These are phyloP conservation scores for Siniperca obscura DNA, from an alignment of 2,797 vertebrate genomes.

Conservation along the genomic window DNA sequence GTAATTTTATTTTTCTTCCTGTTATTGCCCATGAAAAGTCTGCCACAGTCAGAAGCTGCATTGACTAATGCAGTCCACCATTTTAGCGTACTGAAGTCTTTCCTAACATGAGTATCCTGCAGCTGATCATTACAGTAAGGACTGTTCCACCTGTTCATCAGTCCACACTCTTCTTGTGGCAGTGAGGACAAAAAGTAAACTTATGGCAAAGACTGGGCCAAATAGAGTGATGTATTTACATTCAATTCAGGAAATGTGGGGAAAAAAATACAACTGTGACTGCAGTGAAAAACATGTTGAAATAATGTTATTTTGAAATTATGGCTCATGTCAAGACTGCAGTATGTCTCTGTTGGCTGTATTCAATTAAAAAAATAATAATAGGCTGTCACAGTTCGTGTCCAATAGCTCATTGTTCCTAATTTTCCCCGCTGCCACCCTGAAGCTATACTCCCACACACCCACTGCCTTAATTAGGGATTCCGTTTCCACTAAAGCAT, in stretches of 20 bases:
- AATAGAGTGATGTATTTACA: not conserved
- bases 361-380: slow-evolving; percentile 66
- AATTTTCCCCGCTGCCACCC: slow-evolving; percentile 28
- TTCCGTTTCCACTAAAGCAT: slow-evolving; percentile 29
- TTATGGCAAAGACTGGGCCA: not conserved
- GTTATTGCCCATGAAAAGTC: not conserved
- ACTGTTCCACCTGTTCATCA: not conserved
- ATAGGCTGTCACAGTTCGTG: slow-evolving; percentile 47
- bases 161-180: not conserved
- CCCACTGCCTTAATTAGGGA: slow-evolving; percentile 22
- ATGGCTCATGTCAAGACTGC: slow-evolving; percentile 25
- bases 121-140: not conserved
- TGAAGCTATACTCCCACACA: slow-evolving; percentile 26
- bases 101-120: not conserved
- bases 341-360: slow-evolving; percentile 48
- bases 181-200: slow-evolving; percentile 2
- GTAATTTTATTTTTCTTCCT: not conserved
- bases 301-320: slow-evolving; percentile 52
- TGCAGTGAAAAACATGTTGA: not conserved
- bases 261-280: slow-evolving; percentile 12
- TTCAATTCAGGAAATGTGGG: not conserved
- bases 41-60: not conserved
- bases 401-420: slow-evolving; percentile 54
- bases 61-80: not conserved
- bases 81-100: not conserved